phyloP scores from a whole-genome alignment of 2,888 invertebrate species.

The Ophonus ardosiacus region DNA sequence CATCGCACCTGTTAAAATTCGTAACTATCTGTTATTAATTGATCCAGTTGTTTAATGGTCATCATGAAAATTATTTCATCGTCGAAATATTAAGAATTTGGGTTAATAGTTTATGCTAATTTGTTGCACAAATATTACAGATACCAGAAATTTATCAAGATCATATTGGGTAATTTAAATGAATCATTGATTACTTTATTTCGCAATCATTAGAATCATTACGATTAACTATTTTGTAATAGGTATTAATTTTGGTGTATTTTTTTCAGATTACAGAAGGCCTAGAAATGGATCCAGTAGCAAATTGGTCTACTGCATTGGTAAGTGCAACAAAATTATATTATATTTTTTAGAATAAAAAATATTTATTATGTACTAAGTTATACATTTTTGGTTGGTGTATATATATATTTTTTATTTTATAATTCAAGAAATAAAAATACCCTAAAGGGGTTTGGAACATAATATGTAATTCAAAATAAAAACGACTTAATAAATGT shows the following conservation, averaged over 20 bases:
- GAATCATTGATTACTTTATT: constrained; percentile 9
- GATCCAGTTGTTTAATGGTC: constrained; percentile 23
- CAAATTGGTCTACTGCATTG: no score
- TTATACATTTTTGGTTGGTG: no score
- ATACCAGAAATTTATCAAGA: constrained; percentile 34
- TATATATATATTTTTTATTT: no score
- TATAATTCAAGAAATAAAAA: no score
- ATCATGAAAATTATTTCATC: constrained; percentile 38
- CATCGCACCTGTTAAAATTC: constrained; percentile 21
- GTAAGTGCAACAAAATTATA: no score
- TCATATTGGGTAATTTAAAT: constrained; percentile 11
- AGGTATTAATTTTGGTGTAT: not conserved
- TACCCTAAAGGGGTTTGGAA: no score
- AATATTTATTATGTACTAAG: no score
- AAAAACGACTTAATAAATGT: no score
- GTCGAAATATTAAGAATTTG: constrained; percentile 32
- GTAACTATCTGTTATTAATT: constrained; percentile 6
- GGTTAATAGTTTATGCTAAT: constrained; percentile 47
- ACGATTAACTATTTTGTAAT: no score
- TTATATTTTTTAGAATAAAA: no score
- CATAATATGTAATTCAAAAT: no score
- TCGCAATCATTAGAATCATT: not conserved
- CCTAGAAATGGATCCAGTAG: no score
- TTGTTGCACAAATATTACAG: constrained; percentile 21
- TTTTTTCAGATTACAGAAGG: not conserved